Base-by-base conservation (phyloP, 2,113 vertebrate species). In the Clinocottus analis region DNA sequence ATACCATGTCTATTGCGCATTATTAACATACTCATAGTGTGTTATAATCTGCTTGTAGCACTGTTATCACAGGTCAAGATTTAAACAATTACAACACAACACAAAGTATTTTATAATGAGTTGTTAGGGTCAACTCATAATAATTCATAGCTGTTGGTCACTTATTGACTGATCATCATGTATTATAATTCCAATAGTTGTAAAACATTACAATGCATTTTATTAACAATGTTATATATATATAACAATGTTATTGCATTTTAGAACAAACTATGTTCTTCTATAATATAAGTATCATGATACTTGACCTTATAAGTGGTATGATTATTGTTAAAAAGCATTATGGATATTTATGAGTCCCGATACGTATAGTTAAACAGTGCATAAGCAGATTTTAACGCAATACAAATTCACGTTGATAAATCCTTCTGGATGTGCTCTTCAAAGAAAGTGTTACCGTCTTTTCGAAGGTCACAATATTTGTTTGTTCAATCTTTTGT, bases 401-500 rank as follows among this genome's bases (percentile, higher is more conserved):
- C 14, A 11, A 17, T 58, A 29, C 6, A 29, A 29, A 16, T 58
- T 16, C 0, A 8, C 29, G 27, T 29, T 17, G 17, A 31, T 31
- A 58, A 58, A 17, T 29, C 56, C 3, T 31, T 17, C 17, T 31
- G 17, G 27, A 58, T 27, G 19, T 58, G 16, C 14, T 3, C 27
- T 2, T 27, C 53, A 56, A 13, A 56, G 53, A 56, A 25, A 56
- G 53, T 25, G 53, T 27, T 56, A 25, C 33, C 3, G 17, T 29
- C 21, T 19, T 31, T 43, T 6, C 3, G 4, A 11, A 41, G 25
- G 19, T 31, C 7, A 21, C 7, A 21, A 13, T 1, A 35, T 45
- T 17, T 33, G 41, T 77, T 60, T 62, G 62, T 62, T 70, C 55
- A 41, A 39, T 64, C 37, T 60, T 53, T 31, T 73, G 31, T 62